Evolutionary conservation across 2,797 vertebrate species (phyloP).

Genomic region (Argentina silus): DNA sequence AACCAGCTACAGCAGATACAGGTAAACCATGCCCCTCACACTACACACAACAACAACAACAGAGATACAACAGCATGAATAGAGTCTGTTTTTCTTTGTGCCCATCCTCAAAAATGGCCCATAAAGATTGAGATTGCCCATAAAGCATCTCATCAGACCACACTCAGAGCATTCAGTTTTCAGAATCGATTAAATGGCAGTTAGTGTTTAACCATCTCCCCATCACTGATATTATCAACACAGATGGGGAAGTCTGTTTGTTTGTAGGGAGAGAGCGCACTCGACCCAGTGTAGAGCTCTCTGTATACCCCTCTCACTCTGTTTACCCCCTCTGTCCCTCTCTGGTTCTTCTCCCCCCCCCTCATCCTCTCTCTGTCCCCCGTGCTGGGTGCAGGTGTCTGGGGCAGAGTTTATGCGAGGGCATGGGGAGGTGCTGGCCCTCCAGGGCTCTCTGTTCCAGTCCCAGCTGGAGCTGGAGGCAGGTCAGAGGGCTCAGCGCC

Average conservation of each 20-base stretch:
- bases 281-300: neutral
- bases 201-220: neutral
- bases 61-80: too few relatives aligned
- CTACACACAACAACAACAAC: neutral
- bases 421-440: conserved; percentile 79
- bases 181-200: too few relatives aligned
- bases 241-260: neutral
- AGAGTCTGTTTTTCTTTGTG: too few relatives aligned
- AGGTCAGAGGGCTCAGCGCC: conserved; percentile 73
- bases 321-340: neutral
- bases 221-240: too few relatives aligned
- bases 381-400: conserved; percentile 62
- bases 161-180: too few relatives aligned
- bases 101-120: too few relatives aligned
- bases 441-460: conserved; percentile 87
- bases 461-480: conserved; percentile 88
- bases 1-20: conserved; percentile 83
- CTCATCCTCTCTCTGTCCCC: neutral
- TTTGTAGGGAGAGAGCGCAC: neutral
- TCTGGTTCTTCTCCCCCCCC: too few relatives aligned
- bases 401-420: conserved; percentile 67
- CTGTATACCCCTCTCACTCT: neutral
- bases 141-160: too few relatives aligned
- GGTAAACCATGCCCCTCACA: conserved; percentile 61
- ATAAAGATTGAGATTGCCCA: too few relatives aligned